Base-by-base conservation (phyloP, 2,888 invertebrate species). In the Flexamia atlantica region DNA sequence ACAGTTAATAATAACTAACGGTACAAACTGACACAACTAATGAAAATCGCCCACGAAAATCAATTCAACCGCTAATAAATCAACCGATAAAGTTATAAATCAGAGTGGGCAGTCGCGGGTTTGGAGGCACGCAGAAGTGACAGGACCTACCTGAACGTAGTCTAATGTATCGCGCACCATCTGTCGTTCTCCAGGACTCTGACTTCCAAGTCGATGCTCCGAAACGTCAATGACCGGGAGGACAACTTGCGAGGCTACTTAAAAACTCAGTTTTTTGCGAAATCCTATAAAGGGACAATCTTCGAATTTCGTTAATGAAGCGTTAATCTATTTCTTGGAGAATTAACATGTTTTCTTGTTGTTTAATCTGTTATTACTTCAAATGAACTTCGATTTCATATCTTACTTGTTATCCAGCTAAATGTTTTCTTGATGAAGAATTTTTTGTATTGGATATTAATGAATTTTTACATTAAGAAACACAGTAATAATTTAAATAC, bases 121-220 rank as follows among this genome's bases (percentile, higher is more conserved):
- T 64, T 20, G 23, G 46, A 9, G 53, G 20, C 53, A 23, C 53
- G 53, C 53, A 14, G 64, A 30, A 64, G 9, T 64, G 64, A 28
- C 64, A 64, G 64, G 64, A 64, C 64, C 64, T 64, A 57, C 64
- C 64, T 14, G 64, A 64, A 64, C 14, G 46, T 17, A 17, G 23
- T 23, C 25, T 9, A 57, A 1, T 12, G 57, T 64, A 64, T 64
- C 30, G 64, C 28, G 10, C 20, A 64, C 64, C 64, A 64, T 14
- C 57, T 30, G 64, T 30, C 64, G 30, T 28, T 30, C 64, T 12
- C 12, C n/a, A n/a, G n/a, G n/a, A n/a, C n/a, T n/a, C n/a, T n/a
- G n/a, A n/a, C n/a, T n/a, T n/a, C n/a, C 1, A 3, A 28, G 28
- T 25, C 17, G 30, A 64, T 30, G 2, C 30, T 64, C 3, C 64